These are phyloP conservation scores for Okapia johnstoni DNA, from an alignment of 2,113 vertebrate genomes.

Conservation along the genomic window DNA sequence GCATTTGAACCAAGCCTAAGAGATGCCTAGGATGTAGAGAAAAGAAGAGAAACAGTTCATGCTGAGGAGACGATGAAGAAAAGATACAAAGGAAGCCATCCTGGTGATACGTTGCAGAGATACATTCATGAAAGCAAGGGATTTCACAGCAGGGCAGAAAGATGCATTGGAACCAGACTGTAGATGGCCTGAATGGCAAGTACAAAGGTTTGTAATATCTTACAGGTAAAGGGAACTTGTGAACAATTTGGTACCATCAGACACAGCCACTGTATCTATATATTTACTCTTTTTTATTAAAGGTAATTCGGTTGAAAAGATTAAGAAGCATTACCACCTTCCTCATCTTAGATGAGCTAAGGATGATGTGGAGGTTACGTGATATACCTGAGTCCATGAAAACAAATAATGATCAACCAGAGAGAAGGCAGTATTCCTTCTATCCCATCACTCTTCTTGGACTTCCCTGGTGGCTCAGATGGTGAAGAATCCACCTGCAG, in stretches of 20 bases:
- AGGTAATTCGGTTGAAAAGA: not conserved
- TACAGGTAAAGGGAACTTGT: not conserved
- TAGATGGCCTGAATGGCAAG: not conserved
- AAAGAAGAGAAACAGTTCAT: not conserved
- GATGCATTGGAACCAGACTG: not conserved
- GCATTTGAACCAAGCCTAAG: not conserved
- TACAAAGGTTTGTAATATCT: not conserved
- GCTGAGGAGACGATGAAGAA: not conserved
- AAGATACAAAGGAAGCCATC: not conserved
- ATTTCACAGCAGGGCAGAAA: not conserved
- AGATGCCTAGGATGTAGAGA: not conserved
- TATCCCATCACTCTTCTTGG: not conserved
- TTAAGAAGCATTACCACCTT: not conserved
- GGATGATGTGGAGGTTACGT: not conserved
- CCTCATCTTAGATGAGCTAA: not conserved
- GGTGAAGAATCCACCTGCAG: not conserved
- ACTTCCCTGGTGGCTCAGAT: not conserved
- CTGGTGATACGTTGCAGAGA: not conserved
- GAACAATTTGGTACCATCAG: not conserved
- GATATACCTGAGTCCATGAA: not conserved
- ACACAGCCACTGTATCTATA: rapidly evolving
- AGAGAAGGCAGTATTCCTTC: not conserved
- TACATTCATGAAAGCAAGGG: too few relatives aligned
- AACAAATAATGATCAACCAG: not conserved
- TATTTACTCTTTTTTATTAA: not conserved